These are phyloP conservation scores for Varanus komodoensis DNA, from an alignment of 2,113 vertebrate species.

Conservation along the genomic window DNA sequence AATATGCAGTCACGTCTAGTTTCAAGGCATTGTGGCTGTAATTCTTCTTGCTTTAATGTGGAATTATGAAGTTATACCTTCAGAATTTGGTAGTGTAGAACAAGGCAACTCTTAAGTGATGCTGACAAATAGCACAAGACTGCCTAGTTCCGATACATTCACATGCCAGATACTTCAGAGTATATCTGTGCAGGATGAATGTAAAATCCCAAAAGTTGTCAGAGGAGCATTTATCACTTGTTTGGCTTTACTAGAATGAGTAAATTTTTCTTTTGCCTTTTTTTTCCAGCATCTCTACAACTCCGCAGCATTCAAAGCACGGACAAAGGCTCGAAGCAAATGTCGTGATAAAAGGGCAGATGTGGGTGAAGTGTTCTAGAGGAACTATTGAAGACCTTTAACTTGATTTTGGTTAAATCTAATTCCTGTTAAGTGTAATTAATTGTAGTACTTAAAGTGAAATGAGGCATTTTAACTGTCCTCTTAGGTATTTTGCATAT, in stretches of 20 bases:
- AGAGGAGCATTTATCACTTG: neutral
- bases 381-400: constrained; percentile 54
- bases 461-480: constrained; percentile 46
- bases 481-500: constrained; percentile 22
- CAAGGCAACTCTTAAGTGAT: neutral
- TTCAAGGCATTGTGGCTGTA: neutral
- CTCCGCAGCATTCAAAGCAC: constrained; percentile 96
- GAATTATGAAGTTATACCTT: neutral
- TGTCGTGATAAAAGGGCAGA: constrained; percentile 97
- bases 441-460: constrained; percentile 35
- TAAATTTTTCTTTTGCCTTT: neutral
- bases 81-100: neutral
- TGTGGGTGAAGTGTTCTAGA: constrained; percentile 92
- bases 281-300: constrained; percentile 93
- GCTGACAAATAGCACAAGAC: no score
- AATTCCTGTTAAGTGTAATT: constrained; percentile 31
- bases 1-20: neutral
- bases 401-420: constrained; percentile 17
- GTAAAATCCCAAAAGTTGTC: neutral
- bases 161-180: neutral
- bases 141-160: neutral
- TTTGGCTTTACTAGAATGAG: neutral
- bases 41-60: neutral
- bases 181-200: neutral
- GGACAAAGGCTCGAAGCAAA: constrained; percentile 97